Evolutionary conservation across 2,113 vertebrate genomes (phyloP).

Genomic region (Festucalex cinctus): DNA sequence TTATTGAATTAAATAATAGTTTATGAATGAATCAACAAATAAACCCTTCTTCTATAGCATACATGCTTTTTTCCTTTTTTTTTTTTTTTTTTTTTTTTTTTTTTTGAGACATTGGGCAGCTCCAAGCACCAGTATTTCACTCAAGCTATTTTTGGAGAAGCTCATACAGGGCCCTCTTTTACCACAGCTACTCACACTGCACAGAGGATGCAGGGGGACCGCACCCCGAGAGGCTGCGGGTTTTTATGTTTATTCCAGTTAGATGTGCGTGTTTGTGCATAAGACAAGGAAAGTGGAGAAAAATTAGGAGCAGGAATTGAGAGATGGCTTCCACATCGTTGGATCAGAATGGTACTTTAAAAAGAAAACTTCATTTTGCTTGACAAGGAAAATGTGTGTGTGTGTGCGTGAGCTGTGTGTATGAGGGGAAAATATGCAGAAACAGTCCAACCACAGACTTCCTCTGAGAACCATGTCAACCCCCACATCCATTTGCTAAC

Average conservation of each 20-base stretch:
- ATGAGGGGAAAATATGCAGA: slow-evolving; percentile 76
- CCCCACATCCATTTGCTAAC: slow-evolving; percentile 30
- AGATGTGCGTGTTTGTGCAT: slow-evolving; percentile 9
- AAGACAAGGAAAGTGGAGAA: not conserved
- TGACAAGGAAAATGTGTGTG: slow-evolving; percentile 37
- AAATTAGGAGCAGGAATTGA: slow-evolving; percentile 25
- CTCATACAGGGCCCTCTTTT: slow-evolving; percentile 74
- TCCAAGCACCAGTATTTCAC: slow-evolving; percentile 57
- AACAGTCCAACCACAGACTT: slow-evolving; percentile 90
- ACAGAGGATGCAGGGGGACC: slow-evolving; percentile 59
- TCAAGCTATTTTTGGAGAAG: slow-evolving; percentile 69
- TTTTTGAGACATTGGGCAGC: slow-evolving; percentile 44
- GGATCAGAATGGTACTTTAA: slow-evolving; percentile 49
- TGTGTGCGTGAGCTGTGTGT: slow-evolving; percentile 35
- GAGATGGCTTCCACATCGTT: slow-evolving; percentile 68
- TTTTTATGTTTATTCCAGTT: slow-evolving; percentile 14
- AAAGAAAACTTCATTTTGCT: slow-evolving; percentile 53
- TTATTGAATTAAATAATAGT: slow-evolving; percentile 43
- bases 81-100: no score
- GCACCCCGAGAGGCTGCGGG: slow-evolving; percentile 39
- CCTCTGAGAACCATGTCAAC: slow-evolving; percentile 82
- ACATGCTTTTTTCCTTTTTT: slow-evolving; percentile 31
- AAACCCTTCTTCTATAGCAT: slow-evolving; percentile 6
- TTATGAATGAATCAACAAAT: slow-evolving; percentile 43
- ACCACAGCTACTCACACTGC: slow-evolving; percentile 72